These are phyloP conservation scores for Eupithecia dodoneata DNA, from an alignment of 2,888 invertebrate species.

Conservation along the genomic window DNA sequence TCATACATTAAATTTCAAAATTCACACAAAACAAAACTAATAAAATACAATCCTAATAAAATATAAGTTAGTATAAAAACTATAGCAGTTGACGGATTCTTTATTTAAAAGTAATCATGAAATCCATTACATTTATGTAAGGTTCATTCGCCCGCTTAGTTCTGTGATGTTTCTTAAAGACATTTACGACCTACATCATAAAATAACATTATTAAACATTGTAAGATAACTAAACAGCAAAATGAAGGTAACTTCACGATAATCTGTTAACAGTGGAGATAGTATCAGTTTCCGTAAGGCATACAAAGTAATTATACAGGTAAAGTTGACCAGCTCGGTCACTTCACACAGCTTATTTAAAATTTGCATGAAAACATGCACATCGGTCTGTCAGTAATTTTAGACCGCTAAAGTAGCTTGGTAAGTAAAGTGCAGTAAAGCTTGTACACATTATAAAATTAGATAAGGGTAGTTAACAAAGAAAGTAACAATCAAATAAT, in stretches of 20 bases:
- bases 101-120: no score
- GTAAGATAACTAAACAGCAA: constrained; percentile 37
- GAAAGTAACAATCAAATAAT: no score
- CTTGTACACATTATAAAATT: no score
- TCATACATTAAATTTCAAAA: no score
- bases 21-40: no score
- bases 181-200: neutral
- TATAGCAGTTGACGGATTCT: no score
- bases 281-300: constrained; percentile 35
- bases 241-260: constrained; percentile 36
- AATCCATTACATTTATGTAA: no score
- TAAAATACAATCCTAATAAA: no score
- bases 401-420: neutral
- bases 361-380: neutral
- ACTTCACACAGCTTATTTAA: neutral
- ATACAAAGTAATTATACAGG: constrained; percentile 33
- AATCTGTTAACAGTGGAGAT: constrained; percentile 39
- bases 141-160: neutral
- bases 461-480: no score
- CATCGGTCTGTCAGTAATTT: neutral
- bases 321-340: neutral
- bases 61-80: no score
- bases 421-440: neutral
- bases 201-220: constrained; percentile 34
- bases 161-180: constrained; percentile 15